phyloP scores from a whole-genome alignment of 2,888 invertebrate genomes.

The Drymonia ruficornis region DNA sequence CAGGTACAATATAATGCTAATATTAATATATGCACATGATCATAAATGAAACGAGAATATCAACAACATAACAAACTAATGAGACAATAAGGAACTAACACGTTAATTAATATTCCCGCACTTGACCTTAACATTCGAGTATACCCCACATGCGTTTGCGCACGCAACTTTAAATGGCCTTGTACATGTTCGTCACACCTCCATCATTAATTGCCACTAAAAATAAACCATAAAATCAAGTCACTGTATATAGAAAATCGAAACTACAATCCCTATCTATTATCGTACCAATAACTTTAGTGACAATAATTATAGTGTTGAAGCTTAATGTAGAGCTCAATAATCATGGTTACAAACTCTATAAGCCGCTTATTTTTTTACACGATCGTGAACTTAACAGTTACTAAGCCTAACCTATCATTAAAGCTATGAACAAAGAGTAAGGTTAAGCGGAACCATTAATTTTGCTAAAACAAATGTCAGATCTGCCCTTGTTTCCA shows the following conservation, averaged over 20 bases:
- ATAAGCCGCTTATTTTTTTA: conserved; percentile 3
- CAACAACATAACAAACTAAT: no score
- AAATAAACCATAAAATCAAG: not conserved
- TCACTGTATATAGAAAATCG: not conserved
- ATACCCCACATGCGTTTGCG: conserved; percentile 21
- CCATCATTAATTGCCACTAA: conserved; percentile 9
- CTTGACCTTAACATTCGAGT: conserved; percentile 11
- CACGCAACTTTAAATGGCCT: conserved; percentile 27
- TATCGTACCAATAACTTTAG: no score
- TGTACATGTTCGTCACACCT: conserved; percentile 43
- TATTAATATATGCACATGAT: no score
- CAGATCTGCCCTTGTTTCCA: conserved; percentile 11
- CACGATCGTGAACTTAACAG: conserved; percentile 30
- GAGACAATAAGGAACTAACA: not conserved
- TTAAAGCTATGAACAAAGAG: conserved; percentile 8
- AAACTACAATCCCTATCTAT: no score
- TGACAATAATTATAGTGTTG: no score
- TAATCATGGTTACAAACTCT: not conserved
- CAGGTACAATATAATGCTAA: no score
- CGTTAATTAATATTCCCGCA: not conserved
- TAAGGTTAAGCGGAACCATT: conserved; percentile 9
- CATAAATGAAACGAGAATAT: no score
- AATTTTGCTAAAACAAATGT: conserved; percentile 16
- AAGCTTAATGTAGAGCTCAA: no score
- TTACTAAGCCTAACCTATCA: conserved; percentile 9